Conservation (phyloP, 2,797 vertebrate genomes). For the Cheirogaleus major region DNA sequence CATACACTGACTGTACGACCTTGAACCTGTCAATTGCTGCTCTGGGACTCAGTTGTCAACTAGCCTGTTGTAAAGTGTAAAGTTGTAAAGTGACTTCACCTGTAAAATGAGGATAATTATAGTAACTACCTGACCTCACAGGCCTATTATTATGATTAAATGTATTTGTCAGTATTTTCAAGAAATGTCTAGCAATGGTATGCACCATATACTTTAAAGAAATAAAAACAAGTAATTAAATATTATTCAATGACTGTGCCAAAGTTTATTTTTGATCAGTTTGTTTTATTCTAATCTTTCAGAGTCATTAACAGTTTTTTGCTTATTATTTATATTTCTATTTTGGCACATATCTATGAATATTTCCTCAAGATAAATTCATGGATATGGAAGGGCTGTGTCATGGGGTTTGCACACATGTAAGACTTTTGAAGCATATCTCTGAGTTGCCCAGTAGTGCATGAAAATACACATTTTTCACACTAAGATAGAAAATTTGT, state of each 20-base stretch:
- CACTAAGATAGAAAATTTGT: neutral
- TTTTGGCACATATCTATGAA: neutral
- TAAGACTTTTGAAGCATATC: neutral
- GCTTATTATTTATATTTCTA: neutral
- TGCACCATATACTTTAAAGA: neutral
- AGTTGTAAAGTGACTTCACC: neutral
- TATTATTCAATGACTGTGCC: neutral
- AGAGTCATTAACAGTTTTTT: neutral
- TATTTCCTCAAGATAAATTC: neutral
- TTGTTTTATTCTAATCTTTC: conserved; percentile 10
- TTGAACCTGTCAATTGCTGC: neutral
- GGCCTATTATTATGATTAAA: neutral
- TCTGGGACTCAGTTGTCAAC: neutral
- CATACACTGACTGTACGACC: too few relatives aligned
- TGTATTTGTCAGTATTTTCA: neutral
- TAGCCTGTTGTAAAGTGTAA: neutral
- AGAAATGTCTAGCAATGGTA: neutral
- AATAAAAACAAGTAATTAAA: conserved; percentile 14
- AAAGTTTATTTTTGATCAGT: neutral
- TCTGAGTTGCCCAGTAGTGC: neutral
- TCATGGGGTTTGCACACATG: neutral
- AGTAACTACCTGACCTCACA: neutral
- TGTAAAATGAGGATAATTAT: neutral
- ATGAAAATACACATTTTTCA: neutral
- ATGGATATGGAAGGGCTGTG: neutral